Percentiles rank a stretch among this genome's conserved stretches.
These are phyloP conservation scores for Chaetoderma sp. DNA, from an alignment of 2,888 invertebrate genomes.

Conservation along the genomic window DNA sequence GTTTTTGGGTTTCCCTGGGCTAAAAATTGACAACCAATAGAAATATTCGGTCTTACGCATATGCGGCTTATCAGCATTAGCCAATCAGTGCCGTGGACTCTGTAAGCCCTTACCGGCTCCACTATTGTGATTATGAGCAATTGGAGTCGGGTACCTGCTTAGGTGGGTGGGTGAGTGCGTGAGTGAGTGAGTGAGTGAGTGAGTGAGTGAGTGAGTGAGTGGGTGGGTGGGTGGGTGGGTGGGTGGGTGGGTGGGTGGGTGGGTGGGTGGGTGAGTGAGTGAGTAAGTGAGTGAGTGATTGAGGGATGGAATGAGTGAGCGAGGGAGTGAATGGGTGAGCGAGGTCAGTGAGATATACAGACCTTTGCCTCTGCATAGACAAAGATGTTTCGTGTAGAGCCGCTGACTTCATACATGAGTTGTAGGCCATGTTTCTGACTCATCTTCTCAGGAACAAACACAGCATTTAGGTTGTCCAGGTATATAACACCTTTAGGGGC, in stretches of 20 bases:
- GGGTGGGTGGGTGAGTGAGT: not conserved
- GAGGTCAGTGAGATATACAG: slow-evolving; percentile 27
- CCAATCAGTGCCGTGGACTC: too few relatives aligned
- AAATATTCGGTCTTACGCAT: too few relatives aligned
- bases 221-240: not conserved
- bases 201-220: not conserved
- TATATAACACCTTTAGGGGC: slow-evolving; percentile 86
- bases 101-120: too few relatives aligned
- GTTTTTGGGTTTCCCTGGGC: too few relatives aligned
- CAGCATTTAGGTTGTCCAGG: slow-evolving; percentile 85
- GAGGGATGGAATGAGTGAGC: not conserved
- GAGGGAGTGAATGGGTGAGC: not conserved
- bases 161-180: not conserved
- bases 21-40: too few relatives aligned
- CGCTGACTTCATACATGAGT: slow-evolving; percentile 86
- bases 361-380: slow-evolving; percentile 86
- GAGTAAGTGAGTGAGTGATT: not conserved
- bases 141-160: not conserved
- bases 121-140: not conserved
- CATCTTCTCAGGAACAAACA: slow-evolving; percentile 86
- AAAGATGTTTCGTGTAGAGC: slow-evolving; percentile 87
- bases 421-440: slow-evolving; percentile 85
- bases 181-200: not conserved
- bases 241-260: not conserved
- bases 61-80: too few relatives aligned